phyloP scores from a whole-genome alignment of 2,797 vertebrate genomes.

The Arnoldichthys spilopterus region DNA sequence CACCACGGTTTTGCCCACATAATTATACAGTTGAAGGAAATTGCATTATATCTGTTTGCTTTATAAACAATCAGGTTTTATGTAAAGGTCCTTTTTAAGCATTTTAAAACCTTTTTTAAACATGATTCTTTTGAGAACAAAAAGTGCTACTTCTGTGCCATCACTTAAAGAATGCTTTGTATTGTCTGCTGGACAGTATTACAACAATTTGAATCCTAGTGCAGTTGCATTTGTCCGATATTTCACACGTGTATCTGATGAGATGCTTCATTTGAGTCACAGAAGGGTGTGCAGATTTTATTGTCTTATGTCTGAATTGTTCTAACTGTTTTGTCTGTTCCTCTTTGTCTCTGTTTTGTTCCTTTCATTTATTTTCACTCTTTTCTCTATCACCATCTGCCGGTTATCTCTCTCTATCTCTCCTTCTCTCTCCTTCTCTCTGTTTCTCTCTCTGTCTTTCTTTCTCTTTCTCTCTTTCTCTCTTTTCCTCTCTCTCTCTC shows the following conservation, averaged over 20 bases:
- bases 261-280: neutral
- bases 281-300: constrained; percentile 29
- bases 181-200: neutral
- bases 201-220: neutral
- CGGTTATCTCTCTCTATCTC: constrained; percentile 31
- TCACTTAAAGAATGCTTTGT: too few relatives aligned
- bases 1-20: too few relatives aligned
- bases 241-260: neutral
- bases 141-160: too few relatives aligned
- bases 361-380: constrained; percentile 7
- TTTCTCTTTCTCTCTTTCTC: constrained; percentile 22
- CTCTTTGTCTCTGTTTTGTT: constrained; percentile 25
- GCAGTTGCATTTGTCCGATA: neutral
- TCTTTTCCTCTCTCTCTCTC: constrained; percentile 33
- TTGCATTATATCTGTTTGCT: too few relatives aligned
- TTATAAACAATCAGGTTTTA: too few relatives aligned
- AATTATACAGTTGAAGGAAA: too few relatives aligned
- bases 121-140: too few relatives aligned
- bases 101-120: too few relatives aligned
- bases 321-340: constrained; percentile 52
- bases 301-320: constrained; percentile 36
- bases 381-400: constrained; percentile 19
- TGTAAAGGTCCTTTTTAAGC: too few relatives aligned
- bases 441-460: constrained; percentile 57
- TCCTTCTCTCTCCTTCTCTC: constrained; percentile 59